Evolutionary conservation across 1,140 invertebrate species (phyloP).

Genomic region (Chrysoperla carnea): DNA sequence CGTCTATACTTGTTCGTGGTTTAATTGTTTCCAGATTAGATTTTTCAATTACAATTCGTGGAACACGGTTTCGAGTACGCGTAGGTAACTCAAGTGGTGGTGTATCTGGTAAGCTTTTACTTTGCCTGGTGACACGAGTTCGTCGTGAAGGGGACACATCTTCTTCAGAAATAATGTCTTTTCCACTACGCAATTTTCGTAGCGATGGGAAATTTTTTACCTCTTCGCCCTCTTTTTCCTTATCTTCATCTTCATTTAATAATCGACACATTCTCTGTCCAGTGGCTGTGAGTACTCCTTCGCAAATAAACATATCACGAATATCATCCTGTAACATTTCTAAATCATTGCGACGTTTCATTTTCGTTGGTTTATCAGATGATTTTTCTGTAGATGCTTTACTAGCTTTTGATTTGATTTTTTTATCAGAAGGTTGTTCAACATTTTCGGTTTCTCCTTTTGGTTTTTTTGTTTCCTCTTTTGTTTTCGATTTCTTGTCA

Average conservation of each 20-base stretch:
- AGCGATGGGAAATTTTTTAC: neutral
- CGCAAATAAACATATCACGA: slow-evolving; percentile 43
- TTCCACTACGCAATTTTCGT: neutral
- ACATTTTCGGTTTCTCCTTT: neutral
- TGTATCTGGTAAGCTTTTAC: slow-evolving; percentile 6
- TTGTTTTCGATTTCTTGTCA: neutral
- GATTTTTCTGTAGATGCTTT: neutral
- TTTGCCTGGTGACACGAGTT: slow-evolving; percentile 1
- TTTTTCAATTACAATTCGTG: slow-evolving; percentile 7
- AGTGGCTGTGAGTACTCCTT: slow-evolving; percentile 33
- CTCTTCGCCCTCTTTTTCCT: neutral
- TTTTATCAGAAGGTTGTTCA: neutral
- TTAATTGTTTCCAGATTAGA: slow-evolving; percentile 1
- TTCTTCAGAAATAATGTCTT: neutral
- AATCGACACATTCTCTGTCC: slow-evolving; percentile 32
- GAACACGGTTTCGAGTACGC: neutral
- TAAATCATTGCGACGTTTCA: slow-evolving; percentile 22
- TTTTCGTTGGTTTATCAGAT: neutral
- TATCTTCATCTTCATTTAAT: slow-evolving; percentile 8
- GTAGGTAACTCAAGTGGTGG: neutral
- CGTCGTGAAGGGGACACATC: neutral
- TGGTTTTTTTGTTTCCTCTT: neutral
- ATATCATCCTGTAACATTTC: slow-evolving; percentile 44
- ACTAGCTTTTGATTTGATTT: slow-evolving; percentile 1
- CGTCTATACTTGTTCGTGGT: neutral